These are phyloP conservation scores for Cuniculus paca DNA, from an alignment of 2,797 vertebrate genomes.

Conservation along the genomic window DNA sequence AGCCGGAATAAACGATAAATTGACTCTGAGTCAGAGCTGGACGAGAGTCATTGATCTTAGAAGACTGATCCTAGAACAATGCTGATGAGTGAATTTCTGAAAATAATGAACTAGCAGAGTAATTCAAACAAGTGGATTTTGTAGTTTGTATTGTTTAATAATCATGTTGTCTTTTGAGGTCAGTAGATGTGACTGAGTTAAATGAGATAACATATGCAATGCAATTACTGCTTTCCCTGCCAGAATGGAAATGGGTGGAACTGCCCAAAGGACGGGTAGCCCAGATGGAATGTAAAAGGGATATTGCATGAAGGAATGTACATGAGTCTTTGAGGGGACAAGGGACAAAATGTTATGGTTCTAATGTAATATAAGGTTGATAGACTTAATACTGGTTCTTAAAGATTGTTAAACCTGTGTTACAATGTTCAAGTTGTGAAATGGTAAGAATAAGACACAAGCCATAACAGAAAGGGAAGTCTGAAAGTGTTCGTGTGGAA, in stretches of 20 bases:
- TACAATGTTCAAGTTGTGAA: no score
- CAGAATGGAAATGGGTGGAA: neutral
- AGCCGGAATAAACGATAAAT: neutral
- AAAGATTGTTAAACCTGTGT: no score
- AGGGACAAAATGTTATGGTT: no score
- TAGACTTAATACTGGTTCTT: no score
- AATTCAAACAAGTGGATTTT: constrained; percentile 37
- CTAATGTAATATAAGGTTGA: no score
- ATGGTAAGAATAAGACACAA: neutral
- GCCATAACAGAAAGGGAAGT: neutral
- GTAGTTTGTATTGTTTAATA: constrained; percentile 17
- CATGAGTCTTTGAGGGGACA: no score
- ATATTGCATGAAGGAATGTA: neutral
- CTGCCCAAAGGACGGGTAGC: neutral
- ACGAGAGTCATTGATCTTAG: neutral
- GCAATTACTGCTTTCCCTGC: neutral
- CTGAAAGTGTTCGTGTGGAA: neutral
- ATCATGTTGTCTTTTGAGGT: neutral
- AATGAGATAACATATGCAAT: neutral
- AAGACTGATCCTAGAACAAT: neutral
- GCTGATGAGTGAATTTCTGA: neutral
- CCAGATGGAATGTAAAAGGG: neutral
- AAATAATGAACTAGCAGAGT: neutral
- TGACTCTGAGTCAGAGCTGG: neutral
- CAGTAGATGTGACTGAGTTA: constrained; percentile 11